Conservation (phyloP, 2,113 vertebrate species). For the Lophura nycthemera region DNA sequence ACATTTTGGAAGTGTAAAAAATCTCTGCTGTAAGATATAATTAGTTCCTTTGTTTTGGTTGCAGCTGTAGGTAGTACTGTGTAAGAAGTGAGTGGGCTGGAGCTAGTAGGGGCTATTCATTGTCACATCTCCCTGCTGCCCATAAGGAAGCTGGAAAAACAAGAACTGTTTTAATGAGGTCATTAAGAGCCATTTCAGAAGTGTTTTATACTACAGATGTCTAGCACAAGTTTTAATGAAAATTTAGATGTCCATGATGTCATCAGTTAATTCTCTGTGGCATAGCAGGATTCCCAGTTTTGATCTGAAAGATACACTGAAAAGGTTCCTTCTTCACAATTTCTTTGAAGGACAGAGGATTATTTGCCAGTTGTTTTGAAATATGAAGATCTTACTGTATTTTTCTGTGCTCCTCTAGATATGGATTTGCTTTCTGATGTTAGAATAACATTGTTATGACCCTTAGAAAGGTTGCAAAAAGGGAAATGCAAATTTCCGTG, state of each 20-base stretch:
- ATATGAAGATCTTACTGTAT: neutral
- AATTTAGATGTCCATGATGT: rapidly evolving
- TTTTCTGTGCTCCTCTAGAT: neutral
- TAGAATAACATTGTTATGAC: neutral
- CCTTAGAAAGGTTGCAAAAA: neutral
- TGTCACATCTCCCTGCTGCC: neutral
- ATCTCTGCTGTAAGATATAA: neutral
- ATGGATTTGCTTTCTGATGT: neutral
- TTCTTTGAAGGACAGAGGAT: neutral
- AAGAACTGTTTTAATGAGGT: neutral
- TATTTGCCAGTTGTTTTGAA: neutral
- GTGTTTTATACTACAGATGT: neutral
- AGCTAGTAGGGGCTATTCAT: neutral
- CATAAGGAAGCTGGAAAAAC: neutral
- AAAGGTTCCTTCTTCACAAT: neutral
- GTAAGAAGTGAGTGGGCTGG: neutral
- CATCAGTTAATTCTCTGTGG: neutral
- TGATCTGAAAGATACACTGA: neutral
- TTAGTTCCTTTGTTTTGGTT: neutral
- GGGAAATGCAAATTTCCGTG: neutral
- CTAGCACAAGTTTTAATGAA: neutral
- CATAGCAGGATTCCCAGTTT: neutral
- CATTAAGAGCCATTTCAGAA: neutral
- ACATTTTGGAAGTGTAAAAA: neutral
- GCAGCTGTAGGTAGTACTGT: neutral